Conservation (phyloP, 1,140 invertebrate species). For the Pemphigus obesinymphae region DNA sequence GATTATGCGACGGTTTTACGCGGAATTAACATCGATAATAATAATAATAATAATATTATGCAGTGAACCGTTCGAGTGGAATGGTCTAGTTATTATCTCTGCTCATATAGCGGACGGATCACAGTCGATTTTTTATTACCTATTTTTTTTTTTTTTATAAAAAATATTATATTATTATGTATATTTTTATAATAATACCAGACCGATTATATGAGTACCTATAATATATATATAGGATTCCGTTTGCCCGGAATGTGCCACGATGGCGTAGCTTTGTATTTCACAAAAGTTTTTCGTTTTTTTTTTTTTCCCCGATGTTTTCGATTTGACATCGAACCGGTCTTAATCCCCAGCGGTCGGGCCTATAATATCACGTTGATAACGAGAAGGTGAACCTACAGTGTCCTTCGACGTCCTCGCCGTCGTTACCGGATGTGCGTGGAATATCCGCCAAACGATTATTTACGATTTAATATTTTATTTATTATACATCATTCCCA, state of each 20-base stretch:
- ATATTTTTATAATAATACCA: neutral
- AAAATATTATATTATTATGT: no score
- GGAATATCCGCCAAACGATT: neutral
- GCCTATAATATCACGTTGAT: no score
- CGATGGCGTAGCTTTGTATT: neutral
- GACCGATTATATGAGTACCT: neutral
- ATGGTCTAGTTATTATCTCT: neutral
- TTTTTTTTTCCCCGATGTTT: neutral
- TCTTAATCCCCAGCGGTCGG: neutral
- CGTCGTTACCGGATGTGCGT: neutral
- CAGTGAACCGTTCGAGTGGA: neutral
- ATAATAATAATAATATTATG: neutral
- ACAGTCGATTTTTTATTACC: no score
- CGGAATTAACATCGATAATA: neutral
- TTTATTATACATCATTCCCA: neutral
- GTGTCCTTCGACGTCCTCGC: neutral
- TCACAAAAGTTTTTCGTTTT: neutral
- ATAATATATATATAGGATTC: neutral
- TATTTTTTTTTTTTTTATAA: no score
- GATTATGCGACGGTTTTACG: neutral
- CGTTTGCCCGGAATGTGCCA: neutral
- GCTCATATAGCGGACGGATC: neutral
- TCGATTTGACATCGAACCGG: neutral
- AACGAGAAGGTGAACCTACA: neutral
- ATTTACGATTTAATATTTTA: neutral